Conservation (phyloP, 2,797 vertebrate species). For the Octomys mimax region DNA sequence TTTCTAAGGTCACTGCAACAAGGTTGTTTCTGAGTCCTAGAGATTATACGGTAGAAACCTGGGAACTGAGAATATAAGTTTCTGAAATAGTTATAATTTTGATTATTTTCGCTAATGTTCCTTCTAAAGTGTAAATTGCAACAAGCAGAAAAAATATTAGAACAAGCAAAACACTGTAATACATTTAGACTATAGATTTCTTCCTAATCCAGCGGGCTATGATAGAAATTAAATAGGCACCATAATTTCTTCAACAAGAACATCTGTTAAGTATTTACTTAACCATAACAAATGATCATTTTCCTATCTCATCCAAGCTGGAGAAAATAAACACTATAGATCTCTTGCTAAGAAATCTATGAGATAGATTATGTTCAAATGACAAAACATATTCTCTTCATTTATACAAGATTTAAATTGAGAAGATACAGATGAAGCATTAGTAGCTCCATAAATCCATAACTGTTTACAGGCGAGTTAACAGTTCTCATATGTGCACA, state of each 20-base stretch:
- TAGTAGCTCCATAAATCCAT: neutral
- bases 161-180: neutral
- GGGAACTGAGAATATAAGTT: neutral
- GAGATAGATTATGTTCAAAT: slow-evolving; percentile 21
- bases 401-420: slow-evolving; percentile 36
- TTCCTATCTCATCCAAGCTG: slow-evolving; percentile 52
- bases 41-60: no score
- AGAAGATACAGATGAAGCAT: slow-evolving; percentile 62
- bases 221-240: slow-evolving; percentile 62
- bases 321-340: slow-evolving; percentile 58
- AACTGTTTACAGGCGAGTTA: neutral
- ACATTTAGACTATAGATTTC: slow-evolving; percentile 58
- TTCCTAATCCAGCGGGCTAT: neutral
- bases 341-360: slow-evolving; percentile 58
- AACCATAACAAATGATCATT: slow-evolving; percentile 41
- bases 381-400: slow-evolving; percentile 45
- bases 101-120: slow-evolving; percentile 40
- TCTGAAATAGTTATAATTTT: slow-evolving; percentile 11
- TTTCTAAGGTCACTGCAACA: slow-evolving; percentile 26
- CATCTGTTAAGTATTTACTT: slow-evolving; percentile 76
- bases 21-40: neutral
- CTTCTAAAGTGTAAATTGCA: slow-evolving; percentile 7
- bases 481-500: neutral
- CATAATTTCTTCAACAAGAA: slow-evolving; percentile 71
- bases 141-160: slow-evolving; percentile 33